Percentiles rank a stretch among this genome's conserved stretches.
Evolutionary conservation across 2,888 invertebrate species (phyloP).

Genomic region (Archips xylosteana): DNA sequence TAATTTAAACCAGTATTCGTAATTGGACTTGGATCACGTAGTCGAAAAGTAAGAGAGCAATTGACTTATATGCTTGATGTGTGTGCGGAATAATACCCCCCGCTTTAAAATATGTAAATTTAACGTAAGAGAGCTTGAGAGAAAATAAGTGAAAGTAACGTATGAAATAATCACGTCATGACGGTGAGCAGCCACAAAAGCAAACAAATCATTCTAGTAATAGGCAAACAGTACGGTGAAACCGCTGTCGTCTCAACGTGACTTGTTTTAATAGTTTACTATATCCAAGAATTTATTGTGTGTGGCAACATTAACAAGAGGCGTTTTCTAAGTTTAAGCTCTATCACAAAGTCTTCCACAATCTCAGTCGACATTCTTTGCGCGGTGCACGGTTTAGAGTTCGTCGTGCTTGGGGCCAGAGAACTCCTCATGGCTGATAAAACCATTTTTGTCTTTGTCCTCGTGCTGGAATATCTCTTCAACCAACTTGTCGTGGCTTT

Average conservation of each 20-base stretch:
- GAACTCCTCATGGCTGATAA: slow-evolving; percentile 98
- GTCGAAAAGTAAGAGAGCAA: too few species aligned
- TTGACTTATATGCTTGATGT: too few species aligned
- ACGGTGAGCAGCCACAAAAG: not conserved
- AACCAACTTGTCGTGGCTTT: slow-evolving; percentile 96
- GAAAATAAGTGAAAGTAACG: slow-evolving; percentile 4
- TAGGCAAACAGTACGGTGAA: not conserved
- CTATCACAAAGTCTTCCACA: not conserved
- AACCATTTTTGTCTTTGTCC: slow-evolving; percentile 98
- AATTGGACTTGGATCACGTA: too few species aligned
- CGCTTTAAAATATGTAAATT: not conserved
- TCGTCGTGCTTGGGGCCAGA: slow-evolving; percentile 99
- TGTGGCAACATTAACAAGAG: not conserved
- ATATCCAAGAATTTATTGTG: not conserved
- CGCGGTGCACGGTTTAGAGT: slow-evolving; percentile 85
- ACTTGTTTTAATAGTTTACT: not conserved
- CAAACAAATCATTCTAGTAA: slow-evolving; percentile 2
- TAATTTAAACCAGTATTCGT: too few species aligned
- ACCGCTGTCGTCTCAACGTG: not conserved
- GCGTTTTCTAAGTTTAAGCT: not conserved
- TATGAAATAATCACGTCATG: not conserved
- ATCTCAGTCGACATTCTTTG: not conserved
- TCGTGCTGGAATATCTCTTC: slow-evolving; percentile 99
- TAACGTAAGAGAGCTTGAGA: not conserved
- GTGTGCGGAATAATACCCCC: too few species aligned